These are phyloP conservation scores for Sebastes cheni DNA, from an alignment of 2,797 vertebrate genomes.

Conservation along the genomic window DNA sequence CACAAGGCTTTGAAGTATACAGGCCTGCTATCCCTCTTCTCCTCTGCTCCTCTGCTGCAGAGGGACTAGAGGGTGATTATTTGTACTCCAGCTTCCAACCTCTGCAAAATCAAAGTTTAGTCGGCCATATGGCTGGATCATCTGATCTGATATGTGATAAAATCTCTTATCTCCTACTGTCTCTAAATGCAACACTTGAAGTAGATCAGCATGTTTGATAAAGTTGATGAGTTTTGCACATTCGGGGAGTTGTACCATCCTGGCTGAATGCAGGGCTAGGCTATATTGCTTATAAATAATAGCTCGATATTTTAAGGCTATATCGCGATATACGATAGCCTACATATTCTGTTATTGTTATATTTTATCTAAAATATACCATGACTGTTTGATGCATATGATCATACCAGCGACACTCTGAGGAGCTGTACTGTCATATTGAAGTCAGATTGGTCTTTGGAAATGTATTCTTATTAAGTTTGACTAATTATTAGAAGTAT, in stretches of 20 bases:
- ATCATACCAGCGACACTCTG: too few species aligned
- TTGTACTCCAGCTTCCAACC: conserved; percentile 13
- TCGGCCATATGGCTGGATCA: neutral
- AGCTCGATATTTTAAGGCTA: too few species aligned
- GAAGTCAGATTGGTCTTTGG: too few species aligned
- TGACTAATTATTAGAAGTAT: too few species aligned
- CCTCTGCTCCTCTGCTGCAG: neutral
- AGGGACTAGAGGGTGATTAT: conserved; percentile 6
- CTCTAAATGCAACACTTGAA: too few species aligned
- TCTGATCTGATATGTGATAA: neutral
- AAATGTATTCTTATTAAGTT: too few species aligned
- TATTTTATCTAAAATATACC: too few species aligned
- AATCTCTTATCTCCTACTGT: neutral
- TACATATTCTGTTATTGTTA: too few species aligned
- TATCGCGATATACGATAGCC: too few species aligned
- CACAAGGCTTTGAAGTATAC: conserved; percentile 40
- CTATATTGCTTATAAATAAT: too few species aligned
- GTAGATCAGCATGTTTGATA: neutral
- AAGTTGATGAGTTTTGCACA: neutral
- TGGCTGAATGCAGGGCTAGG: neutral
- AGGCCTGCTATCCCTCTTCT: conserved; percentile 10
- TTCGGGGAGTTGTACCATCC: neutral
- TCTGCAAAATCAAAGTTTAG: neutral
- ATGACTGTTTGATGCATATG: too few species aligned
- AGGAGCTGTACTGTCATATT: too few species aligned